Conservation (phyloP, 2,113 vertebrate genomes). For the Platichthys flesus region DNA sequence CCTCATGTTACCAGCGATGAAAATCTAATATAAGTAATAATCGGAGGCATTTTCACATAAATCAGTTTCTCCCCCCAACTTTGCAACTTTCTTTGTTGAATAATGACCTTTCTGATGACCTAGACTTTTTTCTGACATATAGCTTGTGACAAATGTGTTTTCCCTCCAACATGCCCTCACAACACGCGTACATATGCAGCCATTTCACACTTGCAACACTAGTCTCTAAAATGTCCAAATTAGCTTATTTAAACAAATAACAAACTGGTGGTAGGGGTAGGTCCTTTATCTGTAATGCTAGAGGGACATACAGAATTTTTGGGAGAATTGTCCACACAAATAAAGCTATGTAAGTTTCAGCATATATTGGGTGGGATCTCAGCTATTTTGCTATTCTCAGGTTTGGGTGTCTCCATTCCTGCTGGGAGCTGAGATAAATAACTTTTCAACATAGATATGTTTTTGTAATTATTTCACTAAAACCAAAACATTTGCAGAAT, state of each 20-base stretch:
- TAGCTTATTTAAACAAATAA: neutral
- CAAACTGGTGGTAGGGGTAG: no score
- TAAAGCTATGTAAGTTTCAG: no score
- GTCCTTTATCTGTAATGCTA: neutral
- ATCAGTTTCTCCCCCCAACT: constrained; percentile 12
- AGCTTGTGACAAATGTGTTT: neutral
- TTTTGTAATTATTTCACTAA: neutral
- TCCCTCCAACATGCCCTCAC: neutral
- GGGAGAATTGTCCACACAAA: no score
- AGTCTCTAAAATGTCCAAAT: neutral
- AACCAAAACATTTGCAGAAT: no score
- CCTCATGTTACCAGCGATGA: constrained; percentile 31
- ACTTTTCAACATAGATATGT: no score
- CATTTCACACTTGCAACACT: neutral
- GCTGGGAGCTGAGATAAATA: no score
- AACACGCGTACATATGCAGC: neutral
- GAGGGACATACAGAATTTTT: no score
- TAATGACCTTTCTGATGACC: constrained; percentile 5
- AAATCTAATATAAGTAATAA: constrained; percentile 38
- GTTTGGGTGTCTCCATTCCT: no score
- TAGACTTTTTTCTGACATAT: neutral
- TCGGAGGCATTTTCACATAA: constrained; percentile 24
- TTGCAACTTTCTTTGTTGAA: constrained; percentile 3
- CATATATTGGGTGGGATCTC: no score
- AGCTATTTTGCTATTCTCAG: no score